Conservation (phyloP, 2,113 vertebrate genomes). For the Mugil cephalus region DNA sequence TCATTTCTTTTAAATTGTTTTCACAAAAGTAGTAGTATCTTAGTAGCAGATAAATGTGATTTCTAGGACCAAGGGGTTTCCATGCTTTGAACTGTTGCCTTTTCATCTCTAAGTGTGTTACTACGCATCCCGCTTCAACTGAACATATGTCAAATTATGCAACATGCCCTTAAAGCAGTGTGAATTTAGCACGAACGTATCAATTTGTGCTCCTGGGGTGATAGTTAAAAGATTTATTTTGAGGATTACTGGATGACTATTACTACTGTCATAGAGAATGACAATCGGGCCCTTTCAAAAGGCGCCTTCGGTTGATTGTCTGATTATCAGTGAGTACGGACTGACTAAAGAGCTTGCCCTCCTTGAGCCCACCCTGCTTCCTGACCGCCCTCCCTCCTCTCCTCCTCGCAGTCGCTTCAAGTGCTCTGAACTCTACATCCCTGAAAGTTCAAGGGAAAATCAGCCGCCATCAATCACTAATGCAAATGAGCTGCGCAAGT, state of each 20-base stretch:
- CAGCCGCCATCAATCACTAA: slow-evolving; percentile 68
- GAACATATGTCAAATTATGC: slow-evolving; percentile 29
- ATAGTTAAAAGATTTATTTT: slow-evolving; percentile 16
- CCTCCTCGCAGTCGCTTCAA: slow-evolving; percentile 29
- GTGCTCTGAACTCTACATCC: slow-evolving; percentile 59
- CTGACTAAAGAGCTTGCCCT: slow-evolving; percentile 39
- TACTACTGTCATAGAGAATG: slow-evolving; percentile 23
- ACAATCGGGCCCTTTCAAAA: slow-evolving; percentile 52
- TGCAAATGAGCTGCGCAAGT: slow-evolving; percentile 69
- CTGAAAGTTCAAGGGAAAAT: slow-evolving; percentile 76
- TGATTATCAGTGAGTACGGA: slow-evolving; percentile 47
- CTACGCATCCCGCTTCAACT: slow-evolving; percentile 1
- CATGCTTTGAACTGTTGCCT: background rate
- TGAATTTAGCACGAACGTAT: slow-evolving; percentile 17
- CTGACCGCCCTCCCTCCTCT: slow-evolving; percentile 1
- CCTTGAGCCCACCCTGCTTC: slow-evolving; percentile 41
- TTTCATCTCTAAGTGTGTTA: background rate
- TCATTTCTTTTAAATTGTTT: too few relatives aligned
- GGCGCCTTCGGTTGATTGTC: slow-evolving; percentile 48
- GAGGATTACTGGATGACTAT: slow-evolving; percentile 35
- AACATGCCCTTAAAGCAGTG: slow-evolving; percentile 1
- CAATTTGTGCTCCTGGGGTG: background rate
- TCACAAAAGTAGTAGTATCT: too few relatives aligned
- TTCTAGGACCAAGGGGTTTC: background rate
- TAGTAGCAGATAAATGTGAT: background rate